Conservation (phyloP, 2,797 vertebrate species). For the Anabas testudineus region DNA sequence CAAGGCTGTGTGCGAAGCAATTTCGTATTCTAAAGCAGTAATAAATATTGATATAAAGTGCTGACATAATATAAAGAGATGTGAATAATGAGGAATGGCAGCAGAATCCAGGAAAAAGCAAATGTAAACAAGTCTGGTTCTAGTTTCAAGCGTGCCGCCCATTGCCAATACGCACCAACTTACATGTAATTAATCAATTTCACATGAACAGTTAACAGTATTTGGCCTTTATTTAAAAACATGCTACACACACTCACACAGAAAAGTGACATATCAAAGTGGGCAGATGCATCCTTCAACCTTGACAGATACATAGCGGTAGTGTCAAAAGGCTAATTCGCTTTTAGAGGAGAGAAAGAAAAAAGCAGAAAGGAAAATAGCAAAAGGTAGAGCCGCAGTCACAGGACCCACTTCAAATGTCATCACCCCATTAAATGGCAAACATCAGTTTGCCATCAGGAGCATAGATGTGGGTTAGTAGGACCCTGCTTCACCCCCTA, state of each 20-base stretch:
- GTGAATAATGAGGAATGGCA: slow-evolving; percentile 46
- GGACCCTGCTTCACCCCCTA: neutral
- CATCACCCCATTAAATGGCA: neutral
- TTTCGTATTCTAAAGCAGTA: slow-evolving; percentile 48
- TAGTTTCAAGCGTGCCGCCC: slow-evolving; percentile 42
- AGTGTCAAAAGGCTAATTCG: slow-evolving; percentile 53
- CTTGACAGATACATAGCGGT: slow-evolving; percentile 38
- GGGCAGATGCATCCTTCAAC: slow-evolving; percentile 45
- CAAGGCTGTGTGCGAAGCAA: slow-evolving; percentile 37
- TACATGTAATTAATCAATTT: slow-evolving; percentile 39
- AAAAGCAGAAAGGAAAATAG: neutral
- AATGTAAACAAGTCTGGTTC: slow-evolving; percentile 10
- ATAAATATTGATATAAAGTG: slow-evolving; percentile 63
- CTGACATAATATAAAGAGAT: slow-evolving; percentile 49
- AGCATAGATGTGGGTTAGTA: neutral
- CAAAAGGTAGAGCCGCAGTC: neutral
- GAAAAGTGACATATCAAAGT: slow-evolving; percentile 34
- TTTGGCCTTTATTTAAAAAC: slow-evolving; percentile 10
- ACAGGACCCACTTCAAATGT: neutral
- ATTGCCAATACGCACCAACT: slow-evolving; percentile 43
- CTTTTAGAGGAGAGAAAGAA: slow-evolving; percentile 33
- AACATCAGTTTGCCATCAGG: neutral
- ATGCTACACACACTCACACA: neutral
- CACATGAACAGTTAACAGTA: slow-evolving; percentile 28
- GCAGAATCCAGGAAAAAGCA: slow-evolving; percentile 16